Percentiles rank a stretch among this genome's conserved stretches.
Conservation (phyloP, 2,797 vertebrate genomes). For the Capromys pilorides region DNA sequence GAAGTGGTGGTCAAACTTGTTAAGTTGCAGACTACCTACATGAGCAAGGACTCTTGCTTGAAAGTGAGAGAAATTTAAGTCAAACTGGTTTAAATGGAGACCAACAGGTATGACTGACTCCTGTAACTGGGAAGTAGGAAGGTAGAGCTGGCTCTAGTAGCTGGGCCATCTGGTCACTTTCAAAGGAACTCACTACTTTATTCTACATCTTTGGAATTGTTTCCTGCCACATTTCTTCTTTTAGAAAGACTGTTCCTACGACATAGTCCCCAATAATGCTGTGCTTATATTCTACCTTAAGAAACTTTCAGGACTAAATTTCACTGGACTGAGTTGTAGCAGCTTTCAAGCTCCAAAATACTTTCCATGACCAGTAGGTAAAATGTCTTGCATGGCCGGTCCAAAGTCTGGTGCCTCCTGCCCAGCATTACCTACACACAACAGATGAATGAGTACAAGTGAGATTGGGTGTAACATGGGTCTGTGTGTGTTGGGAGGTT, state of each 20-base stretch:
- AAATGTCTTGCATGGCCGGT: background rate
- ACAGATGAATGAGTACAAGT: background rate
- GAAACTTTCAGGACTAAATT: background rate
- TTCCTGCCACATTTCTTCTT: background rate
- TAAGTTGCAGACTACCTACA: background rate
- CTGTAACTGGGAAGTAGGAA: background rate
- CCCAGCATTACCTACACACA: background rate
- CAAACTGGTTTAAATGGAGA: conserved; percentile 48
- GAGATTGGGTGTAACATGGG: rapidly evolving
- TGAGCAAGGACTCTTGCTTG: background rate
- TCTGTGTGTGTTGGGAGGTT: background rate
- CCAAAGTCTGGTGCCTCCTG: background rate
- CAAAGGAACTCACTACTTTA: background rate
- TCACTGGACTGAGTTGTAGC: background rate
- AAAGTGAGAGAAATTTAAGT: background rate
- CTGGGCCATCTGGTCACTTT: background rate
- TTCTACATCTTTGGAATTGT: conserved; percentile 33
- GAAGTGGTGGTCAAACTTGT: background rate
- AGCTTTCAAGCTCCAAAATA: background rate
- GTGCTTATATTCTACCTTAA: background rate
- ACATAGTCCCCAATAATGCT: background rate
- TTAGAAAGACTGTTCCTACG: background rate
- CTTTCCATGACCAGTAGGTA: background rate
- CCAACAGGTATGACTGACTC: background rate
- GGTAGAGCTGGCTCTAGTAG: background rate